Evolutionary conservation across 2,113 vertebrate genomes (phyloP), one percentile per base, ranked within the genome.

Genomic region (Ictalurus furcatus): DNA sequence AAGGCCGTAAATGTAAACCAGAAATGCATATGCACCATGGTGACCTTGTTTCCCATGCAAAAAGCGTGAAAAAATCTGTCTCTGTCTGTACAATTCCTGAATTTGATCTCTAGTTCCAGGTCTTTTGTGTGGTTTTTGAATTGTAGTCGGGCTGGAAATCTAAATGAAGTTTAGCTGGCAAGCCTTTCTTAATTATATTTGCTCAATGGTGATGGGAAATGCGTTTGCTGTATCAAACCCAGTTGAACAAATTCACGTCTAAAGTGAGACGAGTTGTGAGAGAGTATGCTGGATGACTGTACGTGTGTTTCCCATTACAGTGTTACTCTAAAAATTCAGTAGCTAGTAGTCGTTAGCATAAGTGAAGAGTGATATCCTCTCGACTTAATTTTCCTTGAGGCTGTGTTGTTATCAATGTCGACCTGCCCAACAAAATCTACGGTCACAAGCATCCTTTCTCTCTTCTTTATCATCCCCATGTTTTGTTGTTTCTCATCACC

Each of bases 401-500:
- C 76, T 80, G 14, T 54, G 44, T 3, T 30, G 48, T 56, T 54
- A 54, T 54, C 54, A 80, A 54, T 19, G 25, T 80, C 25, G 12
- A 80, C 78, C 40, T 48, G 21, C 73, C 40, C 73, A 13, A 6
- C n/a, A n/a, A 56, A 58, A 81, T 58, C 79, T 34, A 34, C 7
- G 30, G 0, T 83, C 56, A 40, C 81, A 21, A 83, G 81, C 81
- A 37, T 61, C 40, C 59, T 40, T 8, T 25, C 65, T 85, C 71
- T 69, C 0, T 87, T 54, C 63, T 48, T 54, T 89, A 40, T 85
- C 80, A 40, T 69, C 79, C 61, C 65, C 44, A 12, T 67, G 73
- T 52, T 54, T 79, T 84, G 54, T 69, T 69, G 83, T 44, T 88
- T 65, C 21, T 74, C 23, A 63, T n/a, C 84, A n/a, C 23, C 6